These are phyloP conservation scores for Globodera rostochiensis DNA, from an alignment of 1,140 invertebrate species.

Conservation along the genomic window DNA sequence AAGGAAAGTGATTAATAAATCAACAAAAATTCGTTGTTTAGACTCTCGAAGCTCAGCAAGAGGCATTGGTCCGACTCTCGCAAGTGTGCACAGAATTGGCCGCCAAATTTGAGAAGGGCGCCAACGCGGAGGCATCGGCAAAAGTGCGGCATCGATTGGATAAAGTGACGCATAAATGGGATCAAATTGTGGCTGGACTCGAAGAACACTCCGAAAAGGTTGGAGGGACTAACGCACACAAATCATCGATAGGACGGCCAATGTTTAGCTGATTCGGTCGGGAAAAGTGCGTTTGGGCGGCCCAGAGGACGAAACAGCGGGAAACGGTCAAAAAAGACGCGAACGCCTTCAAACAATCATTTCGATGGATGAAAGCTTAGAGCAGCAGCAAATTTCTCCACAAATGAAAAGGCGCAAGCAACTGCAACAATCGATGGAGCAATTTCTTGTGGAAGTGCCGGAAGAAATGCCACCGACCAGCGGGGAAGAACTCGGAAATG, in stretches of 20 bases:
- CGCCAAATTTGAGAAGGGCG: constrained; percentile 36
- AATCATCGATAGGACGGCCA: not conserved
- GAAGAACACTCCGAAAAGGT: constrained; percentile 63
- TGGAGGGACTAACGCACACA: not conserved
- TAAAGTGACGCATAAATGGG: constrained; percentile 59
- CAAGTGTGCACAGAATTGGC: constrained; percentile 56
- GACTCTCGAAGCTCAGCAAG: constrained; percentile 53
- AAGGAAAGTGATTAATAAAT: not conserved
- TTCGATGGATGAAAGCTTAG: constrained; percentile 23
- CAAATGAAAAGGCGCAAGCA: constrained; percentile 19
- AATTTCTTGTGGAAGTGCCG: constrained; percentile 12
- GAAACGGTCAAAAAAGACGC: constrained; percentile 7
- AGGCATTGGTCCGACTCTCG: constrained; percentile 56
- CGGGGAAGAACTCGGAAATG: not conserved
- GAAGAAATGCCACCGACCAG: constrained; percentile 9
- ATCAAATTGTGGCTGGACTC: constrained; percentile 56
- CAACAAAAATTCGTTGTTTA: not conserved
- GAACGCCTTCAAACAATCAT: constrained; percentile 23
- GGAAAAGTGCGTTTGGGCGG: constrained; percentile 28
- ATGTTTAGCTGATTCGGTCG: constrained; percentile 29
- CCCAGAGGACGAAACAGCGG: constrained; percentile 14
- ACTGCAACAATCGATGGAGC: constrained; percentile 4
- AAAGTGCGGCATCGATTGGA: constrained; percentile 34
- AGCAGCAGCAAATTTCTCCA: not conserved
- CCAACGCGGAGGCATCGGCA: not conserved